Evolutionary conservation across 2,113 vertebrate species (phyloP).

Genomic region (Phrynosoma blainvillii): DNA sequence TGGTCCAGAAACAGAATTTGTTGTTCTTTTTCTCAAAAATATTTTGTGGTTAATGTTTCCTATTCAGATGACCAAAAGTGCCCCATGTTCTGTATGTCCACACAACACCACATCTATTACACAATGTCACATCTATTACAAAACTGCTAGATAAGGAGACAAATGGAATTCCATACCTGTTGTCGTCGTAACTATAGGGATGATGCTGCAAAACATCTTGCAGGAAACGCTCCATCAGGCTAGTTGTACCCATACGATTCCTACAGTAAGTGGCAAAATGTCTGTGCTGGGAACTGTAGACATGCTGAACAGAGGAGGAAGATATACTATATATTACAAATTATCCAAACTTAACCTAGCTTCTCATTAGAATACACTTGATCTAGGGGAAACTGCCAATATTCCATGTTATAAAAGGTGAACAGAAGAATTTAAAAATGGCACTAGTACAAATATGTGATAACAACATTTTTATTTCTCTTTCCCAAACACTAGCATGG

Average conservation of each 20-base stretch:
- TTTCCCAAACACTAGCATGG: too few species aligned
- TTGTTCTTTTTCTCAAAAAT: neutral
- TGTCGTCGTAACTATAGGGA: conserved; percentile 83
- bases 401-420: neutral
- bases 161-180: conserved; percentile 75
- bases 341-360: neutral
- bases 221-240: conserved; percentile 91
- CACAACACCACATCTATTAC: too few species aligned
- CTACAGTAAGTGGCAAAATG: conserved; percentile 78
- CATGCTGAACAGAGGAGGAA: conserved; percentile 80
- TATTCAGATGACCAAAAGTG: neutral
- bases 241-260: conserved; percentile 66
- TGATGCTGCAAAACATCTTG: conserved; percentile 90
- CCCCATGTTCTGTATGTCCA: neutral
- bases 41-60: neutral
- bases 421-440: too few species aligned
- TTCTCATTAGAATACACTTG: conserved; percentile 3
- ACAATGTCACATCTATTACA: neutral
- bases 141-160: neutral
- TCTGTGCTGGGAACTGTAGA: conserved; percentile 86
- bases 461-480: too few species aligned
- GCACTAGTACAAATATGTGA: too few species aligned
- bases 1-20: neutral
- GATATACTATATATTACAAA: conserved; percentile 23
- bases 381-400: neutral